phyloP scores from a whole-genome alignment of 2,113 vertebrate species.

The Petroica traversi region DNA sequence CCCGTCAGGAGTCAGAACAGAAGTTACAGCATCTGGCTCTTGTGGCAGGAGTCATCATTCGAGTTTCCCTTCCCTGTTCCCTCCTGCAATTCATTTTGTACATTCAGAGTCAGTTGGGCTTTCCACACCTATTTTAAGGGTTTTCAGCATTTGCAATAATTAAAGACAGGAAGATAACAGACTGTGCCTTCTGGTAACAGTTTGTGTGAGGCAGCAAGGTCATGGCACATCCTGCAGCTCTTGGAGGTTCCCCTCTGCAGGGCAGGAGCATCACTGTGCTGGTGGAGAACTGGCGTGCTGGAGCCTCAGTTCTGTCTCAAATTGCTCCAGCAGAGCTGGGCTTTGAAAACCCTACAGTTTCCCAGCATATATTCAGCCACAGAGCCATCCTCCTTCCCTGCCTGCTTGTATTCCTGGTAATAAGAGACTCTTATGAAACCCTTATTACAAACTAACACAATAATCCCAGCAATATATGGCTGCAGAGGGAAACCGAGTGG shows the following conservation, averaged over 20 bases:
- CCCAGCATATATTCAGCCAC: background rate
- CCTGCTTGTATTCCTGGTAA: background rate
- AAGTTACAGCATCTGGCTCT: background rate
- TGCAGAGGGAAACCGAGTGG: background rate
- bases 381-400: background rate
- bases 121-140: background rate
- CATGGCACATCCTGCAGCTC: background rate
- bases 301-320: background rate
- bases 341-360: background rate
- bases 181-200: background rate
- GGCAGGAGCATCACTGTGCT: background rate
- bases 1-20: background rate
- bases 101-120: background rate
- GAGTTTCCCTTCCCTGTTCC: background rate
- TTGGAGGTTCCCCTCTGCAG: background rate
- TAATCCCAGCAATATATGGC: background rate
- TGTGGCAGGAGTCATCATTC: rapidly evolving
- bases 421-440: background rate
- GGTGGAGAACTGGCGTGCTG: background rate
- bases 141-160: background rate
- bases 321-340: background rate
- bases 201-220: background rate
- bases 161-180: background rate
- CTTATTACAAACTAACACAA: background rate
- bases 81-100: background rate